A percentile compares a stretch with the other conserved stretches of the same genome.
Evolutionary conservation across 2,797 vertebrate genomes (phyloP).

Genomic region (Leptatherina wallacei): DNA sequence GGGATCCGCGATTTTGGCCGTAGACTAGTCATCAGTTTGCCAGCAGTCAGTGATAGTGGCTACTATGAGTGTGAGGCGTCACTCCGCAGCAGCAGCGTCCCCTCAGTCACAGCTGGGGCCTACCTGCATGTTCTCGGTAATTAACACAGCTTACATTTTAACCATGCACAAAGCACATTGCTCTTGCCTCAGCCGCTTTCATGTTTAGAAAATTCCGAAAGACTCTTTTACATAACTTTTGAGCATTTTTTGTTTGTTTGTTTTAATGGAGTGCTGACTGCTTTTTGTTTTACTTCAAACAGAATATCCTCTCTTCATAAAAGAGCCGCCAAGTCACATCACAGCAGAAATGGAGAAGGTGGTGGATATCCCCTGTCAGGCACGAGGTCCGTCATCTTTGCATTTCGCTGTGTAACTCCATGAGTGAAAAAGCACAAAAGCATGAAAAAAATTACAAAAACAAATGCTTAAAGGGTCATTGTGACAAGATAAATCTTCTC

Average conservation of each 20-base stretch:
- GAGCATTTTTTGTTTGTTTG: constrained; percentile 14
- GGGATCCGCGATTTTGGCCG: constrained; percentile 93
- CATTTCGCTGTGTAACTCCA: constrained; percentile 9
- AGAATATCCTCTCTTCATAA: constrained; percentile 93
- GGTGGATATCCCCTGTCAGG: constrained; percentile 95
- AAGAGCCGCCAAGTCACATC: constrained; percentile 93
- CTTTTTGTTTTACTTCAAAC: constrained; percentile 21
- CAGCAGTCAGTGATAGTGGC: constrained; percentile 86
- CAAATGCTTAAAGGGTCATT: constrained; percentile 23
- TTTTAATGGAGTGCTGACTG: constrained; percentile 7
- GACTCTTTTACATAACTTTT: constrained; percentile 12
- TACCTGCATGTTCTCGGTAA: constrained; percentile 91
- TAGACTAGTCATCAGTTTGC: constrained; percentile 90
- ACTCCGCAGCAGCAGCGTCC: constrained; percentile 91
- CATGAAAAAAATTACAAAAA: constrained; percentile 10
- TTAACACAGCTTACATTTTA: constrained; percentile 19
- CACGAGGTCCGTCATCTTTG: constrained; percentile 81
- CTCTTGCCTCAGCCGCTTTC: constrained; percentile 34
- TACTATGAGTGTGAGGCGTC: constrained; percentile 94
- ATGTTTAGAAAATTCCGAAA: constrained; percentile 22
- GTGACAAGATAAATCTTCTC: constrained; percentile 33
- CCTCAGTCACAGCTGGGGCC: constrained; percentile 86
- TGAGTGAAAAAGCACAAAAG: constrained; percentile 17
- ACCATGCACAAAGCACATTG: constrained; percentile 11
- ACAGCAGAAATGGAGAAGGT: constrained; percentile 98